Conservation (phyloP, 1,140 invertebrate species). For the Macrotrachela quadricornifera region DNA sequence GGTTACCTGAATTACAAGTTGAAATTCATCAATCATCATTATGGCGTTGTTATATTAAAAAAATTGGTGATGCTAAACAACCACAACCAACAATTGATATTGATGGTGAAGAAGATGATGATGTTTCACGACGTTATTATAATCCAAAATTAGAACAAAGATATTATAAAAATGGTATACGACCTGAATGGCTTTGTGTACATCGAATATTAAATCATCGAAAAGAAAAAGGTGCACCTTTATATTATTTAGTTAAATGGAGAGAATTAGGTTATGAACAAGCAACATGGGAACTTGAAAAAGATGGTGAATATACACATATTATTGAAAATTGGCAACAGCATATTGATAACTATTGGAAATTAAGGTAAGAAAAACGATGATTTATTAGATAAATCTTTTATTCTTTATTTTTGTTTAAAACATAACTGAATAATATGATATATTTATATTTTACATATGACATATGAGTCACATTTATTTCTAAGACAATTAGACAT, state of each 20-base stretch:
- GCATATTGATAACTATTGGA: conserved; percentile 57
- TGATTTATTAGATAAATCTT: too few species aligned
- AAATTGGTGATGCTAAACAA: conserved; percentile 93
- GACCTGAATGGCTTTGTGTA: conserved; percentile 81
- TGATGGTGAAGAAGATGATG: too few species aligned
- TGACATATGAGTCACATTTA: too few species aligned
- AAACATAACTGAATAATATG: too few species aligned
- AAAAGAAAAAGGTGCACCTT: conserved; percentile 53
- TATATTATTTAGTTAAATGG: conserved; percentile 89
- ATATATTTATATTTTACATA: too few species aligned
- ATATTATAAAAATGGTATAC: conserved; percentile 73
- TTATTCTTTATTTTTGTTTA: too few species aligned
- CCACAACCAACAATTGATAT: conserved; percentile 31
- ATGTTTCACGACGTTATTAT: not conserved
- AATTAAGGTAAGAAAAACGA: conserved; percentile 25
- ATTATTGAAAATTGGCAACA: conserved; percentile 19
- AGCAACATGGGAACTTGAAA: conserved; percentile 89
- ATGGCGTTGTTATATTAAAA: conserved; percentile 75
- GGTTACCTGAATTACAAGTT: conserved; percentile 76
- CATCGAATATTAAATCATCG: conserved; percentile 32
- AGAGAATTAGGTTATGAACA: conserved; percentile 88
- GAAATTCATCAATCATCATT: conserved; percentile 89
- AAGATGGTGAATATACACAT: conserved; percentile 28
- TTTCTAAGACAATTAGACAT: too few species aligned
- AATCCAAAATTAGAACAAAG: conserved; percentile 47